Evolutionary conservation across 2,797 vertebrate genomes (phyloP).

Genomic region (Poeciliopsis presidionis): DNA sequence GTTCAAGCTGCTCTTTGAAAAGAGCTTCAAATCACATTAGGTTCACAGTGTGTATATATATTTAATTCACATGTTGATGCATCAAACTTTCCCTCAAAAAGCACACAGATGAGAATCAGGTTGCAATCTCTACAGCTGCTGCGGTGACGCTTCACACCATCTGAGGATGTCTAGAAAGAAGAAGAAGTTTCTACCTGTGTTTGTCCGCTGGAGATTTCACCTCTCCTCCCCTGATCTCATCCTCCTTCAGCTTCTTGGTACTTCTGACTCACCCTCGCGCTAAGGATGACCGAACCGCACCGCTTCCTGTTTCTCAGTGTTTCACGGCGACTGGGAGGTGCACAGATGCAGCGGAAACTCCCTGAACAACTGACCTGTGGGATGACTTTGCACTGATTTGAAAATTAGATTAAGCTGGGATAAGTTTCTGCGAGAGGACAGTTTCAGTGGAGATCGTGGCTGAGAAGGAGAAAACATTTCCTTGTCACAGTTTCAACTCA

Average conservation of each 20-base stretch:
- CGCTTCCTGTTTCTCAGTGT: slow-evolving; percentile 61
- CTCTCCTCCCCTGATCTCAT: slow-evolving; percentile 42
- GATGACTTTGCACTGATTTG: slow-evolving; percentile 26
- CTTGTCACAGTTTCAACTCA: slow-evolving; percentile 1
- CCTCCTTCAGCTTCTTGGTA: slow-evolving; percentile 26
- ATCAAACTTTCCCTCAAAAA: slow-evolving; percentile 12
- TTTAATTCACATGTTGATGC: slow-evolving; percentile 19
- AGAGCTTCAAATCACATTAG: slow-evolving; percentile 27
- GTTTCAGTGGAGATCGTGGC: not conserved
- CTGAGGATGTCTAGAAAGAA: not conserved
- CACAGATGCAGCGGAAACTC: slow-evolving; percentile 49
- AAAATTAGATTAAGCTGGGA: slow-evolving; percentile 29
- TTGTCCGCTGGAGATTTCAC: slow-evolving; percentile 43
- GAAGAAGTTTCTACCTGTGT: slow-evolving; percentile 55
- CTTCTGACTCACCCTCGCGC: slow-evolving; percentile 31
- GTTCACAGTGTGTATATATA: slow-evolving; percentile 10
- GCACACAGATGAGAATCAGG: slow-evolving; percentile 12
- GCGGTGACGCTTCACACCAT: not conserved
- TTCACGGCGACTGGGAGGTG: slow-evolving; percentile 53
- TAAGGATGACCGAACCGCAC: slow-evolving; percentile 51
- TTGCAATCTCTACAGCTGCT: not conserved
- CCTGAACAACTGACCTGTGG: slow-evolving; percentile 41
- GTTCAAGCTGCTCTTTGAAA: slow-evolving; percentile 28
- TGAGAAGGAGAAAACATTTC: not conserved
- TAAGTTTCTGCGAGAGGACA: not conserved